These are phyloP conservation scores for Phoxinus dragarum DNA, from an alignment of 2,797 vertebrate genomes.

Conservation along the genomic window DNA sequence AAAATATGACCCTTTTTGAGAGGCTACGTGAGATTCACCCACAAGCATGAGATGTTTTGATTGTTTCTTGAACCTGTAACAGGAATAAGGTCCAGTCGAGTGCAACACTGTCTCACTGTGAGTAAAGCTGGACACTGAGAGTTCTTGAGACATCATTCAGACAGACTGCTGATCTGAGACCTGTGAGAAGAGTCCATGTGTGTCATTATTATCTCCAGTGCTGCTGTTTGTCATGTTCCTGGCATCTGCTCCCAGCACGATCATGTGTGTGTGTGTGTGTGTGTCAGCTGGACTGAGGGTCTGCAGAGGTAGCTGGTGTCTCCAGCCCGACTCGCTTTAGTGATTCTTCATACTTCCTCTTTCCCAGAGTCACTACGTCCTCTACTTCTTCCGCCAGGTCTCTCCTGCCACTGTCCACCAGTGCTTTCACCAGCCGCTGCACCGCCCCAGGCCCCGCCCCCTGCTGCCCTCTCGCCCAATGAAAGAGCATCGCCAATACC, in stretches of 20 bases:
- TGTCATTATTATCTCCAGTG: neutral
- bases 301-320: neutral
- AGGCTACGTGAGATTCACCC: neutral
- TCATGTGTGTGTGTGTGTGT: neutral
- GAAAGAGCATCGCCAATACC: slow-evolving; percentile 92
- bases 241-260: neutral
- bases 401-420: slow-evolving; percentile 85
- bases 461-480: slow-evolving; percentile 86
- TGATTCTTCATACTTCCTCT: slow-evolving; percentile 86
- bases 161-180: slow-evolving; percentile 31
- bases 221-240: slow-evolving; percentile 10
- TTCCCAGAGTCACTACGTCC: slow-evolving; percentile 86
- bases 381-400: slow-evolving; percentile 91
- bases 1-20: neutral
- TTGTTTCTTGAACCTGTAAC: neutral
- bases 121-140: neutral
- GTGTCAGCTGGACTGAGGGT: slow-evolving; percentile 34
- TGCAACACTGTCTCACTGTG: neutral
- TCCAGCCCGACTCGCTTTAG: slow-evolving; percentile 87
- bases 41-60: neutral
- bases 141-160: slow-evolving; percentile 43
- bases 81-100: neutral
- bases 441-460: slow-evolving; percentile 75
- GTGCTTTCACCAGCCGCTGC: slow-evolving; percentile 80
- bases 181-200: slow-evolving; percentile 11